Evolutionary conservation across 1,140 invertebrate species (phyloP).

Genomic region (Palaemon carinicauda): DNA sequence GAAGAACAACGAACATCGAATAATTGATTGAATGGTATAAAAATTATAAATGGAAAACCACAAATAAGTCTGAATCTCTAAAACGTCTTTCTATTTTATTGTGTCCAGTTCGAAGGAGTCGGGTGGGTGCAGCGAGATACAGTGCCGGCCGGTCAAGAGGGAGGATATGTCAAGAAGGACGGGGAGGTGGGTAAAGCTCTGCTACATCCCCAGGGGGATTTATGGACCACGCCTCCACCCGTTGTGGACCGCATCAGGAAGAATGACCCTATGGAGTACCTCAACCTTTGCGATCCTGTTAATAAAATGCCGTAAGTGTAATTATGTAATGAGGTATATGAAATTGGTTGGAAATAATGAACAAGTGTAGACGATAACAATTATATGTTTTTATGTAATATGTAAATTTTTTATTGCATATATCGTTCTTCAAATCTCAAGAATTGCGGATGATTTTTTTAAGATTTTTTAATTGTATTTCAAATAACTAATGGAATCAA

Average conservation of each 20-base stretch:
- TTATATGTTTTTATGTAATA: not conserved
- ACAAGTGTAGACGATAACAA: not conserved
- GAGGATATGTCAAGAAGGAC: constrained; percentile 42
- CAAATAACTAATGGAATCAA: no score
- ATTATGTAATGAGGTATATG: not conserved
- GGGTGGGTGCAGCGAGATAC: constrained; percentile 41
- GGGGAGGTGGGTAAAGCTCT: constrained; percentile 27
- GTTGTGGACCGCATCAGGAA: constrained; percentile 6
- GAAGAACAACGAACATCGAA: no score
- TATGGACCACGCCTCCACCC: constrained; percentile 29
- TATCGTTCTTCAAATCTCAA: no score
- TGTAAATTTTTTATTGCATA: not conserved
- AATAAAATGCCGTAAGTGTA: constrained; percentile 32
- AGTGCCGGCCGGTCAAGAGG: constrained; percentile 7
- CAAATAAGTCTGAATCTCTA: no score
- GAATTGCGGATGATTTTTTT: no score
- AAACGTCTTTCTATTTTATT: not conserved
- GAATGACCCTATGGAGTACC: constrained; percentile 39
- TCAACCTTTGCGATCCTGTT: constrained; percentile 40
- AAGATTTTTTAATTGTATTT: not conserved
- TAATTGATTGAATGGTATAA: no score
- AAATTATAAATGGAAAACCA: no score
- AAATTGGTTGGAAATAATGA: not conserved
- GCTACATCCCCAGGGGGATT: constrained; percentile 33
- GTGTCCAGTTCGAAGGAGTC: constrained; percentile 26